Percentiles rank a stretch among this genome's conserved stretches.
Evolutionary conservation across 2,888 invertebrate genomes (phyloP).

Genomic region (Herminia tarsipennalis): DNA sequence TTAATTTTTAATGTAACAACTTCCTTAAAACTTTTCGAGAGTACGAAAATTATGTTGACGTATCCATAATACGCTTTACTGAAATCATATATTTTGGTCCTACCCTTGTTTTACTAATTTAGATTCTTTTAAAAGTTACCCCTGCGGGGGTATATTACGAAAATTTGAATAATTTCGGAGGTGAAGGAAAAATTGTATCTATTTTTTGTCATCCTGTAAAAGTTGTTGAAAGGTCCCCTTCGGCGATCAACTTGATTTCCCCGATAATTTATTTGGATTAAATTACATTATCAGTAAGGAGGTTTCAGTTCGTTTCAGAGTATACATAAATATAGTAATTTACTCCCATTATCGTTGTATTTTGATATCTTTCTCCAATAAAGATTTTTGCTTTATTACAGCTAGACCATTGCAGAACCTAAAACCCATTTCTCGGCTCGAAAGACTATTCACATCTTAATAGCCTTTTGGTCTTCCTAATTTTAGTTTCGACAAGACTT

Average conservation of each 20-base stretch:
- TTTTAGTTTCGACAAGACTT: too few relatives aligned
- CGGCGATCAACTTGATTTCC: not conserved
- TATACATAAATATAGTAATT: too few relatives aligned
- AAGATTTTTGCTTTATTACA: too few relatives aligned
- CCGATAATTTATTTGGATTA: too few relatives aligned
- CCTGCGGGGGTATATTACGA: slow-evolving; percentile 1
- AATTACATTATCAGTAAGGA: too few relatives aligned
- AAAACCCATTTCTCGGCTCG: too few relatives aligned
- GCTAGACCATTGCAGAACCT: too few relatives aligned
- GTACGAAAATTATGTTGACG: slow-evolving; percentile 33
- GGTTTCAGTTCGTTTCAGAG: too few relatives aligned
- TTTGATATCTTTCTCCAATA: too few relatives aligned
- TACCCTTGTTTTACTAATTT: slow-evolving; percentile 27
- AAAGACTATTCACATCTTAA: too few relatives aligned
- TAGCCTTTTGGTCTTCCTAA: too few relatives aligned
- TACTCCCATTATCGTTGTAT: too few relatives aligned
- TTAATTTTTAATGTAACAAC: slow-evolving; percentile 33
- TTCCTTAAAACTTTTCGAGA: slow-evolving; percentile 20
- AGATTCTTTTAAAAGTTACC: slow-evolving; percentile 25
- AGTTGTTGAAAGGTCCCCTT: not conserved
- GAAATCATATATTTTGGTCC: slow-evolving; percentile 21
- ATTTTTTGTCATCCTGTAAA: slow-evolving; percentile 2
- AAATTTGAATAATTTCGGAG: slow-evolving; percentile 11
- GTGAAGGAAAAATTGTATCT: slow-evolving; percentile 8
- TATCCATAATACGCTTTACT: slow-evolving; percentile 27